Conservation (phyloP, 2,113 vertebrate genomes). For the Oostethus manadensis region DNA sequence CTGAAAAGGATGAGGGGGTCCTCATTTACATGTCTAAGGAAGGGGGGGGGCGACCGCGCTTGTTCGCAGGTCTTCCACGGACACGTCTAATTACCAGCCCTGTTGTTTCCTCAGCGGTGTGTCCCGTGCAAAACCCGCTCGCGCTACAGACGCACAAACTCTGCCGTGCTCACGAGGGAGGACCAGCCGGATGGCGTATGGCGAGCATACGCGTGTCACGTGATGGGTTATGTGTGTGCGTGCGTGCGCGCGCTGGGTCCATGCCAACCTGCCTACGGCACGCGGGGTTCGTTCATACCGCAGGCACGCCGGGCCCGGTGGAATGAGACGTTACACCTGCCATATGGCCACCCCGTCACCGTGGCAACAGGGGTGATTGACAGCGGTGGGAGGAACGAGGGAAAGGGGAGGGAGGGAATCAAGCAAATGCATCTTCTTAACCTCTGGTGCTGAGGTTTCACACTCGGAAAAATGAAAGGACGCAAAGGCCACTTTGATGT, state of each 20-base stretch:
- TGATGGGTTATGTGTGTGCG: slow-evolving; percentile 29
- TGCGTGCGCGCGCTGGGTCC: slow-evolving; percentile 18
- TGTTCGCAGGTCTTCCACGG: slow-evolving; percentile 32
- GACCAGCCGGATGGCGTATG: slow-evolving; percentile 29
- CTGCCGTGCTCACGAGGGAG: slow-evolving; percentile 28
- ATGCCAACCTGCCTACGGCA: neutral
- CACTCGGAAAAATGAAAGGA: no score
- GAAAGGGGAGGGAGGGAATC: slow-evolving; percentile 17
- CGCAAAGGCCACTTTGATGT: no score
- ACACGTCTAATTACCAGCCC: slow-evolving; percentile 69
- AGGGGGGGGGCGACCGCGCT: slow-evolving; percentile 44
- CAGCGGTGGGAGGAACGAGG: slow-evolving; percentile 63
- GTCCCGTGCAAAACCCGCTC: slow-evolving; percentile 18
- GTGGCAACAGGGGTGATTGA: slow-evolving; percentile 82
- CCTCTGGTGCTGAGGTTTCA: no score
- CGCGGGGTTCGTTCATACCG: slow-evolving; percentile 21
- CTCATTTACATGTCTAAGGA: slow-evolving; percentile 75
- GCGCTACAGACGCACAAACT: slow-evolving; percentile 3
- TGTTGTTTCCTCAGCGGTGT: slow-evolving; percentile 51
- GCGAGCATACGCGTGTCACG: slow-evolving; percentile 39
- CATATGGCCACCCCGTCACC: slow-evolving; percentile 55
- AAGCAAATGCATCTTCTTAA: slow-evolving; percentile 37
- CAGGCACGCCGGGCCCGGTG: slow-evolving; percentile 39
- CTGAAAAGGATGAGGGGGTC: slow-evolving; percentile 30
- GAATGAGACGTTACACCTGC: slow-evolving; percentile 41